phyloP scores from a whole-genome alignment of 2,888 invertebrate species.

The Oxystoma pomonae region DNA sequence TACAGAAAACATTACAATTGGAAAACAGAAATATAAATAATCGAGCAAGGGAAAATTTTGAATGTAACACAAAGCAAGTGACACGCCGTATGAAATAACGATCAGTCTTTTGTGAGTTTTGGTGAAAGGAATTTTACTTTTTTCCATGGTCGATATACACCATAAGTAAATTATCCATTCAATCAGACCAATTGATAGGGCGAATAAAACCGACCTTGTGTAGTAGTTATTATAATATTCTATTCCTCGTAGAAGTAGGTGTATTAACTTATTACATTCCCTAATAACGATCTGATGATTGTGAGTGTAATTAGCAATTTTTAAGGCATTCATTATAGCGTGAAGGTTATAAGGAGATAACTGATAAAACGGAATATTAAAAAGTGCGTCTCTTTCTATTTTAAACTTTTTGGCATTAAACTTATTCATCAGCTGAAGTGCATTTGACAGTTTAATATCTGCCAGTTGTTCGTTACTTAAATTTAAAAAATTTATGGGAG shows the following conservation, averaged over 20 bases:
- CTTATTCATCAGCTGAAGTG: conserved; percentile 72
- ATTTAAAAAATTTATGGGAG: conserved; percentile 50
- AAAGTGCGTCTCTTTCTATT: conserved; percentile 51
- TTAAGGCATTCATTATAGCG: conserved; percentile 16
- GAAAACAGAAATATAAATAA: conserved; percentile 36
- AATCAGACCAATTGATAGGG: conserved; percentile 32
- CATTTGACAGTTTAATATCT: conserved; percentile 68
- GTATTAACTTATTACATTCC: conserved; percentile 24
- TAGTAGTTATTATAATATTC: conserved; percentile 38
- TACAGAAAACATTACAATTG: conserved; percentile 26
- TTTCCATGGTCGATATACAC: neutral
- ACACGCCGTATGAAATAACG: conserved; percentile 13
- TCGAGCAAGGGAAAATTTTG: conserved; percentile 31
- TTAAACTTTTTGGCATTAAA: conserved; percentile 61
- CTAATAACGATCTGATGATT: no score
- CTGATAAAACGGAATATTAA: no score
- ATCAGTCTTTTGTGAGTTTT: neutral
- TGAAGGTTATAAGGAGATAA: conserved; percentile 30
- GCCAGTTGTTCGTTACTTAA: conserved; percentile 57
- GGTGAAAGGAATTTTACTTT: neutral
- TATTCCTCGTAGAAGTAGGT: conserved; percentile 28
- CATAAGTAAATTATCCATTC: conserved; percentile 32
- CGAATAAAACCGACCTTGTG: conserved; percentile 31
- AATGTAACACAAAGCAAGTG: conserved; percentile 23
- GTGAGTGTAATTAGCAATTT: conserved; percentile 18